These are phyloP conservation scores for Clitarchus hookeri DNA, from an alignment of 2,888 invertebrate genomes.

Conservation along the genomic window DNA sequence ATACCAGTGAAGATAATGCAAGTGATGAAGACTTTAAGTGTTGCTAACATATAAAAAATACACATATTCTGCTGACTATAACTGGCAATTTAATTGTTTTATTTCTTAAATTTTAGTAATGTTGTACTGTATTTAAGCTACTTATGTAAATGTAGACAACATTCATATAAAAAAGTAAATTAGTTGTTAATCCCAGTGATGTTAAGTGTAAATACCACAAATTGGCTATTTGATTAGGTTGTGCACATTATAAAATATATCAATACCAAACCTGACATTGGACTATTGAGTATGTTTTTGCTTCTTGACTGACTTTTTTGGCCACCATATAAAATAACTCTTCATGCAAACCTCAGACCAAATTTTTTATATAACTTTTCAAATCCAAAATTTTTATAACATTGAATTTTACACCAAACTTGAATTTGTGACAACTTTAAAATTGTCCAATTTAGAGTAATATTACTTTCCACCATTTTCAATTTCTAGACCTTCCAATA, in stretches of 20 bases:
- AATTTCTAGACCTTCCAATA: background rate
- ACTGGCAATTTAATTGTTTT: background rate
- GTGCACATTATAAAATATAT: background rate
- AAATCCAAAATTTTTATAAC: too few species aligned
- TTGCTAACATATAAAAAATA: background rate
- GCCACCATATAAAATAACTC: background rate
- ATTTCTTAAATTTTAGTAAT: background rate
- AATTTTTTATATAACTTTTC: too few species aligned
- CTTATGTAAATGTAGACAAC: background rate
- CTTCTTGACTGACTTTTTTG: background rate
- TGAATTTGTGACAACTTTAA: too few species aligned
- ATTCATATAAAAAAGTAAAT: background rate
- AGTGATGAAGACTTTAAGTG: constrained; percentile 15
- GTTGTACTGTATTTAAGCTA: background rate
- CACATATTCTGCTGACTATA: background rate
- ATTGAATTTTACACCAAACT: too few species aligned
- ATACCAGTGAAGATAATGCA: background rate
- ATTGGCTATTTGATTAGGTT: background rate
- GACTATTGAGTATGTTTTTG: background rate
- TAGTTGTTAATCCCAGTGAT: background rate
- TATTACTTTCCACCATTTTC: too few species aligned
- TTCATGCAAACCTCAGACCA: background rate
- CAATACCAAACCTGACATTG: background rate
- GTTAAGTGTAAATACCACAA: background rate
- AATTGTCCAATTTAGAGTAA: too few species aligned